Conservation (phyloP, 2,797 vertebrate species). For the Dendrocincla fuliginosa region DNA sequence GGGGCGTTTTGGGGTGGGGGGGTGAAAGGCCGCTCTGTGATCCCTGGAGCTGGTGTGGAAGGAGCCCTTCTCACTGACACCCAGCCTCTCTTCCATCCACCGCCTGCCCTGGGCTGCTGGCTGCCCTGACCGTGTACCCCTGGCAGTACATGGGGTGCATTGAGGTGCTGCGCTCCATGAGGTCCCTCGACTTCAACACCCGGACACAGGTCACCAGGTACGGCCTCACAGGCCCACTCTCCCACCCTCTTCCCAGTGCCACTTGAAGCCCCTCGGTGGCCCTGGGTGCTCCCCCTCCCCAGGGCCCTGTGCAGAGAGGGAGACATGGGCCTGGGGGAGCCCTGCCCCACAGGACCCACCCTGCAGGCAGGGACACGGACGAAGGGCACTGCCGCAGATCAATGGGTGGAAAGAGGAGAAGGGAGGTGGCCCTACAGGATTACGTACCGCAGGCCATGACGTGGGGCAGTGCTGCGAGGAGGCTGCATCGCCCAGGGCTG, state of each 20-base stretch:
- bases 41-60: not conserved
- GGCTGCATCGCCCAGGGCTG: accelerated
- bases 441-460: not conserved
- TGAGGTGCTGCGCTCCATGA: conserved; percentile 94
- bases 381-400: not conserved
- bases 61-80: not conserved
- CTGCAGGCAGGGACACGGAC: accelerated
- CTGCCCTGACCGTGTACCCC: not conserved
- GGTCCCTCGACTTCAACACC: conserved; percentile 94
- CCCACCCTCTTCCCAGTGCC: accelerated
- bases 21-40: accelerated
- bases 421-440: conserved; percentile 7
- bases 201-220: conserved; percentile 97
- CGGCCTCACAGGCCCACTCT: not conserved
- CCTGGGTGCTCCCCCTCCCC: not conserved
- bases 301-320: too few species aligned
- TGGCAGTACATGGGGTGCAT: conserved; percentile 97
- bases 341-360: not conserved
- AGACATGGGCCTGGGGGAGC: not conserved
- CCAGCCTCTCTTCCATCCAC: not conserved
- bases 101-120: not conserved
- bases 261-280: accelerated
- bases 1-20: accelerated
- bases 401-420: conserved; percentile 40
- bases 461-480: not conserved